These are phyloP conservation scores for Auanema freiburgensis DNA, from an alignment of 2,888 invertebrate species.

Conservation along the genomic window DNA sequence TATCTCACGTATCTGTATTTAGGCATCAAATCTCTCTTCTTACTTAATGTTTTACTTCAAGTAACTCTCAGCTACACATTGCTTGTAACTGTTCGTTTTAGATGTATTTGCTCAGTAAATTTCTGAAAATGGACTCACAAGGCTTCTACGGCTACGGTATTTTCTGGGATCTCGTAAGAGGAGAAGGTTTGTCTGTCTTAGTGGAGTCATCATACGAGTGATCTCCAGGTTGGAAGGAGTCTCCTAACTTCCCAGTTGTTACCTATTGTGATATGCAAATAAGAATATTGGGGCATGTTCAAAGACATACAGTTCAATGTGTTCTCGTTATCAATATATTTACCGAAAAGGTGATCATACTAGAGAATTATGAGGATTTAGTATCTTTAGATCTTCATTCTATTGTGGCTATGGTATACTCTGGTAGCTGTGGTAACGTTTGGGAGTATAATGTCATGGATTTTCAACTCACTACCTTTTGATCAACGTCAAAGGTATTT, in stretches of 20 bases:
- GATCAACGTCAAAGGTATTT: slow-evolving; percentile 48
- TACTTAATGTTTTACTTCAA: slow-evolving; percentile 58
- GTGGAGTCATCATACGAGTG: no score
- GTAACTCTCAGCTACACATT: slow-evolving; percentile 21
- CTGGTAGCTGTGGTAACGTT: slow-evolving; percentile 47
- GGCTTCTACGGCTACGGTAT: slow-evolving; percentile 63
- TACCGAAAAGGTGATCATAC: slow-evolving; percentile 56
- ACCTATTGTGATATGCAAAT: slow-evolving; percentile 63
- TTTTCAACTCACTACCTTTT: slow-evolving; percentile 52
- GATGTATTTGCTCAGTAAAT: slow-evolving; percentile 59
- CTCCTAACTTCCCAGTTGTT: slow-evolving; percentile 62
- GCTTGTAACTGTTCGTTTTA: slow-evolving; percentile 15
- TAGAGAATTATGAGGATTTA: background rate
- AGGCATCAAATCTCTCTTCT: slow-evolving; percentile 58
- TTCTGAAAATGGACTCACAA: slow-evolving; percentile 61
- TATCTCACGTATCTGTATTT: slow-evolving; percentile 62
- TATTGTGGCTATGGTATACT: slow-evolving; percentile 64
- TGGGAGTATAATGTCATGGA: slow-evolving; percentile 54
- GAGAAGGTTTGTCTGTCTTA: no score
- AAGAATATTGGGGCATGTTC: slow-evolving; percentile 59
- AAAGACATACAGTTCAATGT: slow-evolving; percentile 64
- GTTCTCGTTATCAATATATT: slow-evolving; percentile 64
- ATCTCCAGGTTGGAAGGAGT: slow-evolving; percentile 56
- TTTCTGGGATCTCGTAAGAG: slow-evolving; percentile 55
- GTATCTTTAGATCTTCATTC: slow-evolving; percentile 56